Evolutionary conservation across 2,888 invertebrate genomes (phyloP).

Genomic region (Drosophila sordidula): DNA sequence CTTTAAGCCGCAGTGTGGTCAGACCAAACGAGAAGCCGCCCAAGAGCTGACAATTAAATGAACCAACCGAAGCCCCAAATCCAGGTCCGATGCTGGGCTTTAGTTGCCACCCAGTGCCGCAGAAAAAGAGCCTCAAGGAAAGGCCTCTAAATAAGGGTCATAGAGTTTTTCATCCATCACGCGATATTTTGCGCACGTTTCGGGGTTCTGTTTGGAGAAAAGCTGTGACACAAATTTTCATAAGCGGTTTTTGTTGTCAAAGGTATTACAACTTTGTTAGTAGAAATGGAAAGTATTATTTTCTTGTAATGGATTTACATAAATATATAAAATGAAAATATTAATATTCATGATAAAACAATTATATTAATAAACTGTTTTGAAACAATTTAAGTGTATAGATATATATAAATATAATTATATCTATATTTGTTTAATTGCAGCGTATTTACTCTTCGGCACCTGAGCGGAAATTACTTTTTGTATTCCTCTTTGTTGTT

Average conservation of each 20-base stretch:
- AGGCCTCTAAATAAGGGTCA: constrained; percentile 46
- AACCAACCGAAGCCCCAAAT: constrained; percentile 29
- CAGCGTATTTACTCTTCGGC: constrained; percentile 4
- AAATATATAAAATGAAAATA: no score
- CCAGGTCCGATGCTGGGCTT: constrained; percentile 21
- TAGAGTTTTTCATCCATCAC: constrained; percentile 40
- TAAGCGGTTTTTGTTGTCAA: background rate
- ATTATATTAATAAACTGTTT: background rate
- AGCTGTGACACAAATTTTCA: no score
- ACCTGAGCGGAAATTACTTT: background rate
- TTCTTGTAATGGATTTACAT: no score
- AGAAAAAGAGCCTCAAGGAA: background rate
- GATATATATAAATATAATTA: no score
- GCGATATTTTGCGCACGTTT: constrained; percentile 44
- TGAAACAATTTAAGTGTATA: no score
- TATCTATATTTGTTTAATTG: background rate
- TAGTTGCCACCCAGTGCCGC: background rate
- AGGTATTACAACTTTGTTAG: background rate
- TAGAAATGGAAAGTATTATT: no score
- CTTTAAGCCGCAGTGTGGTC: constrained; percentile 15
- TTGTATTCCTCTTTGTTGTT: background rate
- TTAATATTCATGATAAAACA: background rate
- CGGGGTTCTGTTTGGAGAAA: constrained; percentile 23
- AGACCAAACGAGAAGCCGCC: constrained; percentile 30
- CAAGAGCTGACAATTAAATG: constrained; percentile 60